Percentiles rank a stretch among this genome's conserved stretches.
These are phyloP conservation scores for Danionella cerebrum DNA, from an alignment of 2,113 vertebrate species.

Conservation along the genomic window DNA sequence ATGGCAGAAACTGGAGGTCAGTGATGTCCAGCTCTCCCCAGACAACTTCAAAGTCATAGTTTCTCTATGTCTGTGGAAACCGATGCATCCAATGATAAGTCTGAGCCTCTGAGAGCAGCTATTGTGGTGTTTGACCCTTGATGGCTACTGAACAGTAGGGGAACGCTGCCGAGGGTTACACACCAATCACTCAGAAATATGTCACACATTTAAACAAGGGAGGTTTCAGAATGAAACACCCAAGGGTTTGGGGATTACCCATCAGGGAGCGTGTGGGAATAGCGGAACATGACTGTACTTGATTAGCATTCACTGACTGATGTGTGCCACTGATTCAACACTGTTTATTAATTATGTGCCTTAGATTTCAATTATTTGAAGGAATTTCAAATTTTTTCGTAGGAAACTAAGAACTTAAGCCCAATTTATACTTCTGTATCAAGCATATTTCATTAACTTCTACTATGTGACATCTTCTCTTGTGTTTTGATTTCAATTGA, in stretches of 20 bases:
- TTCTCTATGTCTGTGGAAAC: slow-evolving; percentile 21
- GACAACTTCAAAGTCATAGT: slow-evolving; percentile 26
- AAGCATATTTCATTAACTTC: too few species aligned
- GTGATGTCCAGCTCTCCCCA: slow-evolving; percentile 4
- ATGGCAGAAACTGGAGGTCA: not conserved
- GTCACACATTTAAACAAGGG: slow-evolving; percentile 28
- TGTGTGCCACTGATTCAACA: not conserved
- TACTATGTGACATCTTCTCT: too few species aligned
- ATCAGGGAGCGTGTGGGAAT: not conserved
- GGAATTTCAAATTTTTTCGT: too few species aligned
- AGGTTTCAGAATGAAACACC: not conserved
- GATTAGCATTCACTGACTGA: not conserved
- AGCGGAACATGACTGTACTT: not conserved
- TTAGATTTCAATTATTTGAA: too few species aligned
- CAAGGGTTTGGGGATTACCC: not conserved
- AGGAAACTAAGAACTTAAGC: too few species aligned
- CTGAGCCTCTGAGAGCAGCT: slow-evolving; percentile 23
- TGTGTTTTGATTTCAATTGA: too few species aligned
- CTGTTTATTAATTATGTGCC: too few species aligned
- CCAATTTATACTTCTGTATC: too few species aligned
- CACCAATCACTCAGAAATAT: slow-evolving; percentile 30
- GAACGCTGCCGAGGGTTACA: slow-evolving; percentile 15
- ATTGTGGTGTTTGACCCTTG: slow-evolving; percentile 27
- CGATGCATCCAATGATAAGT: slow-evolving; percentile 30
- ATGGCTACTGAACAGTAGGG: slow-evolving; percentile 15